Evolutionary conservation across 2,797 vertebrate genomes (phyloP).

Genomic region (Rhodeus uyekii): DNA sequence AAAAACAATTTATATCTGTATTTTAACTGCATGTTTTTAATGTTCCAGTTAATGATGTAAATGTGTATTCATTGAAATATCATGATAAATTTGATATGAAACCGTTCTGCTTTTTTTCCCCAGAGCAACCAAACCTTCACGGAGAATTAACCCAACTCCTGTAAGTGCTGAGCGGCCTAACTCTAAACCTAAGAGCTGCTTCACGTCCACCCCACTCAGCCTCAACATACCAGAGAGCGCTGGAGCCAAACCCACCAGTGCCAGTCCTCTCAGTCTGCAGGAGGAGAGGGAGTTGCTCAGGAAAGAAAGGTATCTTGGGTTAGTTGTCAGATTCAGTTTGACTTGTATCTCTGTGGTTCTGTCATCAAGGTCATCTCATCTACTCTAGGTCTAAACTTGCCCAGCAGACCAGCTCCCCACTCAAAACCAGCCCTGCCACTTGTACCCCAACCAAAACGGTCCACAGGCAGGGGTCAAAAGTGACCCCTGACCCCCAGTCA

Average conservation of each 20-base stretch:
- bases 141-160: conserved; percentile 96
- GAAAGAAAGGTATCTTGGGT: conserved; percentile 84
- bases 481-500: conserved; percentile 78
- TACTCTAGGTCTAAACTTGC: conserved; percentile 84
- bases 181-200: conserved; percentile 94
- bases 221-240: conserved; percentile 69
- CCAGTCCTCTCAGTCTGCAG: conserved; percentile 81
- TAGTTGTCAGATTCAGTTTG: background rate
- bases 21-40: background rate
- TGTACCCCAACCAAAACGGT: conserved; percentile 79
- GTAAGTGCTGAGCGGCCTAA: conserved; percentile 89
- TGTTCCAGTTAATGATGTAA: background rate
- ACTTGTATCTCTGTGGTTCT: background rate
- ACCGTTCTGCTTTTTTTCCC: background rate
- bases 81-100: background rate
- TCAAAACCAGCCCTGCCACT: conserved; percentile 67
- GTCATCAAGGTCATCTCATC: background rate
- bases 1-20: background rate
- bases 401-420: conserved; percentile 77
- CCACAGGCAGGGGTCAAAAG: conserved; percentile 67
- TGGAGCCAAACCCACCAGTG: conserved; percentile 58
- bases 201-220: conserved; percentile 92
- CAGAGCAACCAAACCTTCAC: conserved; percentile 89
- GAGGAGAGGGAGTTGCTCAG: conserved; percentile 94
- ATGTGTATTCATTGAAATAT: background rate